Conservation (phyloP, 2,113 vertebrate genomes). For the Neopipo cinnamomea region DNA sequence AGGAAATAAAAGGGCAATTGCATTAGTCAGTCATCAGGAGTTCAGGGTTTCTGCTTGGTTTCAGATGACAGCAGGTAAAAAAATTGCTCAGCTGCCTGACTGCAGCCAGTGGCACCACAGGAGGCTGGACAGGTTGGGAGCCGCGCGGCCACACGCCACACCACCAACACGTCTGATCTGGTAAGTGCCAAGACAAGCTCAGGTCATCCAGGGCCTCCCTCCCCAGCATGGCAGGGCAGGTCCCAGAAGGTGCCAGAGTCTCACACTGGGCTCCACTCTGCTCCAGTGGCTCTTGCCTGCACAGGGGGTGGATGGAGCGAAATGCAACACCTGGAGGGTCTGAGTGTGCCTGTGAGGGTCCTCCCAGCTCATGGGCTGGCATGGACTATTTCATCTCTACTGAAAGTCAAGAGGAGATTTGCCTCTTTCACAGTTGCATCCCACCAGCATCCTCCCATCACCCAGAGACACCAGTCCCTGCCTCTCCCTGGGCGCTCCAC, state of each 20-base stretch:
- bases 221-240: neutral
- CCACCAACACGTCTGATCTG: neutral
- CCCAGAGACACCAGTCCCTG: neutral
- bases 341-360: accelerated
- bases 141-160: neutral
- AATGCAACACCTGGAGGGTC: neutral
- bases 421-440: neutral
- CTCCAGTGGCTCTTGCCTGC: neutral
- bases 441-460: neutral
- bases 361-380: accelerated
- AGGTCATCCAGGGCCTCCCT: neutral
- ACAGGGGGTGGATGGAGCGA: neutral
- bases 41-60: constrained; percentile 36
- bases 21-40: constrained; percentile 46
- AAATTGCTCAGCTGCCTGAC: neutral
- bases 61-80: constrained; percentile 25
- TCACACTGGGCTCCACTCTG: neutral
- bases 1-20: constrained; percentile 53
- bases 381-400: neutral
- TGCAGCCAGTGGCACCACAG: neutral
- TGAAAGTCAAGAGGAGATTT: neutral
- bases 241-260: neutral
- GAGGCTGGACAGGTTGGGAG: neutral
- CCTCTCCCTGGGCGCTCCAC: neutral
- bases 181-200: neutral